Evolutionary conservation across 2,888 invertebrate genomes (phyloP).

Genomic region (Scaptomyza tumidula): DNA sequence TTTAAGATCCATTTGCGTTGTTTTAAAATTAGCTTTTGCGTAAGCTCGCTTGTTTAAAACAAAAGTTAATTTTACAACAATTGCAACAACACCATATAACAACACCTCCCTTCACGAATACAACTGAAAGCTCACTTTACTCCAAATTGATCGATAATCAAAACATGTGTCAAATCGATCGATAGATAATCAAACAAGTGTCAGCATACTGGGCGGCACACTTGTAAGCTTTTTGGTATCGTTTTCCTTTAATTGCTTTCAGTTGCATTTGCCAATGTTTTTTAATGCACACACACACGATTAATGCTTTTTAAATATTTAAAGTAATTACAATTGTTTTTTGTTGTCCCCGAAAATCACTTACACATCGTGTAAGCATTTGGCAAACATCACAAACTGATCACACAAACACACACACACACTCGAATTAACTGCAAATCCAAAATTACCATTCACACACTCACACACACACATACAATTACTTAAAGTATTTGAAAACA

Average conservation of each 20-base stretch:
- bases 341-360: constrained; percentile 59
- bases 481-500: constrained; percentile 81
- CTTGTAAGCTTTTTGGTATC: constrained; percentile 16
- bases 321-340: constrained; percentile 80
- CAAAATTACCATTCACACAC: constrained; percentile 49
- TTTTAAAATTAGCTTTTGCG: constrained; percentile 68
- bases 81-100: constrained; percentile 44
- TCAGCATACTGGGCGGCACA: constrained; percentile 27
- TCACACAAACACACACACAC: constrained; percentile 23
- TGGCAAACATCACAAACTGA: constrained; percentile 32
- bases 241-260: constrained; percentile 51
- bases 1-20: constrained; percentile 66
- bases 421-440: constrained; percentile 78
- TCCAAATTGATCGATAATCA: constrained; percentile 20
- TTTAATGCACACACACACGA: constrained; percentile 56
- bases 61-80: constrained; percentile 75
- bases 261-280: constrained; percentile 52
- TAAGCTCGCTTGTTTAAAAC: constrained; percentile 8
- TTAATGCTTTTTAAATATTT: constrained; percentile 80
- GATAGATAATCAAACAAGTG: constrained; percentile 6
- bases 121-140: constrained; percentile 60
- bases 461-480: constrained; percentile 68
- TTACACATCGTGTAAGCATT: constrained; percentile 51
- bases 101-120: constrained; percentile 57
- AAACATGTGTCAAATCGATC: constrained; percentile 5